Percentiles rank a stretch among this genome's conserved stretches.
Conservation (phyloP, 2,888 invertebrate genomes). For the Harmothoe impar region DNA sequence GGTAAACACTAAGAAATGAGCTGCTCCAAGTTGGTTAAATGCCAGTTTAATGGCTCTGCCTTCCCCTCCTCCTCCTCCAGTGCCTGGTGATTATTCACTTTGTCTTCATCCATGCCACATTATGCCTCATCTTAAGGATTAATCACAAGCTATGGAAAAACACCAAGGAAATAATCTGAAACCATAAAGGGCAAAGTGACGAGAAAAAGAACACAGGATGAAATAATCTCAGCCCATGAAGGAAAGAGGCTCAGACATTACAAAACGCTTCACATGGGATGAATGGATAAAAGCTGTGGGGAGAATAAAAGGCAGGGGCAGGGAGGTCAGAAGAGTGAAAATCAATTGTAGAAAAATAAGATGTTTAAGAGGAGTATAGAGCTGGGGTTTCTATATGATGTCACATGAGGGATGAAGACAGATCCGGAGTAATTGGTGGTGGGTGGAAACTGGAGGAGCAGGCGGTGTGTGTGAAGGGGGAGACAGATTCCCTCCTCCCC, state of each 20-base stretch:
- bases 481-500: not conserved
- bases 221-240: not conserved
- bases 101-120: not conserved
- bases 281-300: not conserved
- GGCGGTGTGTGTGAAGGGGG: not conserved
- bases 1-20: slow-evolving; percentile 51
- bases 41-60: slow-evolving; percentile 1
- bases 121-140: slow-evolving; percentile 14
- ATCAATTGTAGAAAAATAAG: not conserved
- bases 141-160: not conserved
- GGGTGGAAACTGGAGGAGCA: not conserved
- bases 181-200: not conserved
- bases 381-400: not conserved
- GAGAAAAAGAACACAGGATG: too few species aligned
- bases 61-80: not conserved
- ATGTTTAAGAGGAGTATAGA: not conserved
- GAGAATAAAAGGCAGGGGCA: not conserved
- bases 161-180: not conserved
- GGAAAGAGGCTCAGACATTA: not conserved
- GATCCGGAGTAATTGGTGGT: not conserved
- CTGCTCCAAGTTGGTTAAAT: slow-evolving; percentile 36
- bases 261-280: not conserved
- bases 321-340: not conserved
- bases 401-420: slow-evolving; percentile 14
- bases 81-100: slow-evolving; percentile 42